These are phyloP conservation scores for Druceiella hillmani DNA, from an alignment of 2,888 invertebrate genomes.

Conservation along the genomic window DNA sequence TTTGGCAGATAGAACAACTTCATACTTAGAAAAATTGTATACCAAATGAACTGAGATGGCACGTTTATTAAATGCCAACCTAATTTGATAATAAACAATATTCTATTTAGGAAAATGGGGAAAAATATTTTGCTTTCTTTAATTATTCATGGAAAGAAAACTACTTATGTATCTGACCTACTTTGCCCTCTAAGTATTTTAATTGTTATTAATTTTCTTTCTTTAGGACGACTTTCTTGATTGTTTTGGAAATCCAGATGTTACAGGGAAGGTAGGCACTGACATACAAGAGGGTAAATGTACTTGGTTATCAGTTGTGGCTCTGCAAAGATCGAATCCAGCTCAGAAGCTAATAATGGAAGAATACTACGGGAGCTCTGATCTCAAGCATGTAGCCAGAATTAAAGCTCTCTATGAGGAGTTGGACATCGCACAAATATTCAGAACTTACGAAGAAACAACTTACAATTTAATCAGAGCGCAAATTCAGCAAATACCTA, in stretches of 20 bases:
- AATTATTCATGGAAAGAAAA: no score
- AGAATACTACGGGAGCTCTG: slow-evolving; percentile 68
- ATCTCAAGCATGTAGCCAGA: slow-evolving; percentile 58
- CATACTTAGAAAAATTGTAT: no score
- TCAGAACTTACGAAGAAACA: slow-evolving; percentile 76
- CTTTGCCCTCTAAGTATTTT: background rate
- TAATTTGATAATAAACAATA: no score
- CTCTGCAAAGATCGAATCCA: slow-evolving; percentile 70
- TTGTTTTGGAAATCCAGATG: slow-evolving; percentile 79
- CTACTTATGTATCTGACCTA: background rate
- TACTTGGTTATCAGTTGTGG: slow-evolving; percentile 89
- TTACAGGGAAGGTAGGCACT: slow-evolving; percentile 85
- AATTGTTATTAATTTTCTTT: slow-evolving; percentile 13
- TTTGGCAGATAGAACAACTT: no score
- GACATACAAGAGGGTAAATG: slow-evolving; percentile 97
- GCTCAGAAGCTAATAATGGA: slow-evolving; percentile 67
- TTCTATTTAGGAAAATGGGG: no score
- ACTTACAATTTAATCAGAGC: slow-evolving; percentile 75
- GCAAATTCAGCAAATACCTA: slow-evolving; percentile 79
- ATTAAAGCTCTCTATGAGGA: slow-evolving; percentile 75
- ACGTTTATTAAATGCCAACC: no score
- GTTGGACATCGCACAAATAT: slow-evolving; percentile 68
- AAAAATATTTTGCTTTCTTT: no score
- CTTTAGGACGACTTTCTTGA: slow-evolving; percentile 82
- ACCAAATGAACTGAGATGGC: no score